Base-by-base conservation (phyloP, 2,888 invertebrate genomes). In the Erebia epiphron region DNA sequence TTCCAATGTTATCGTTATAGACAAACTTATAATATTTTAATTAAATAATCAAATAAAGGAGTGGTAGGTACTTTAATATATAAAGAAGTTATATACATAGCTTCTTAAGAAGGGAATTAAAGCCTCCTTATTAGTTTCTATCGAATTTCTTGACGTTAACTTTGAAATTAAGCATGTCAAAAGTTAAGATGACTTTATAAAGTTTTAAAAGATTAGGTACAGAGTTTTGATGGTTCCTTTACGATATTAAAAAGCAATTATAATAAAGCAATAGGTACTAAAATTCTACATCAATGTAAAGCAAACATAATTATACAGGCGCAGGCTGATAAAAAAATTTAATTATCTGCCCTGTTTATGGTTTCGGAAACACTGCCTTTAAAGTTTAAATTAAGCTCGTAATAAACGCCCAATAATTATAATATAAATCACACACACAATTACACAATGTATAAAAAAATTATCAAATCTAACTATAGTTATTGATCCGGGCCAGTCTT, bases 121-220 rank as follows among this genome's bases (percentile, higher is more conserved):
- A 62, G 9, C 62, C 21, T 49, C 21, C 62, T 49, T 46, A 49
- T 21, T 49, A 62, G 49, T 62, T 49, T 62, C 46, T 62, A 62
- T 62, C 62, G 49, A 49, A 62, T 61, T 43, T 61, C 49, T 49
- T 62, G 62, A 62, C 62, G 62, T 21, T 62, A 8, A 62, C 21
- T 61, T 61, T 43, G 62, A 9, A 62, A 49, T 46, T 62, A 46
- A 11, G 43, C 43, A 46, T 62, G 62, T 21, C 62, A 62, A 46
- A 62, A 49, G 62, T 62, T 58, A 49, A 21, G 8, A 49, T n/a
- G 21, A 62, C 18, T 14, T 62, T 62, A 21, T 62, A 8, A 62
- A 7, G 14, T 49, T 62, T 46, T 13, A 61, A 1, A 1, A 18
- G 35, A 35, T 35, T 35, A 35, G 35, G 7, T 49, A 49, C 46